Conservation (phyloP, 2,888 invertebrate genomes). For the Eupeodes latifasciatus region DNA sequence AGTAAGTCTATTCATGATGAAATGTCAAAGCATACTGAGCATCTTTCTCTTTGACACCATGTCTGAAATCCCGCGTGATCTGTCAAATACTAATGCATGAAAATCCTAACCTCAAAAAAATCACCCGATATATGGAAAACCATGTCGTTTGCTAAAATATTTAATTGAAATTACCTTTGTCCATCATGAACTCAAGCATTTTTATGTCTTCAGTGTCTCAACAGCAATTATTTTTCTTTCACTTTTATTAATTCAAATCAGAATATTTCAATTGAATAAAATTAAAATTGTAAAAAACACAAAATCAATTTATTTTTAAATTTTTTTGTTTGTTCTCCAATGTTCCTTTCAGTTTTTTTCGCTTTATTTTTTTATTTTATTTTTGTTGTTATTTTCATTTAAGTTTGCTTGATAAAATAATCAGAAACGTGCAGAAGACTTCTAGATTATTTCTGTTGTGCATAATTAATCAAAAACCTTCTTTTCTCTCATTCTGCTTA, state of each 20-base stretch:
- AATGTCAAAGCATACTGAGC: no score
- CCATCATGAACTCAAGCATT: no score
- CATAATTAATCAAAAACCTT: conserved; percentile 21
- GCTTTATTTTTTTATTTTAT: neutral
- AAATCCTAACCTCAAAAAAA: no score
- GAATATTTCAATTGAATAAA: neutral
- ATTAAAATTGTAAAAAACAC: neutral
- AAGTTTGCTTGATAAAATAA: conserved; percentile 3
- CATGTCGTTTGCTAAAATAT: neutral
- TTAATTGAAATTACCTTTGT: neutral
- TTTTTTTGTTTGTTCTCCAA: neutral
- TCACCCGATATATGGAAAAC: no score
- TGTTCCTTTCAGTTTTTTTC: neutral
- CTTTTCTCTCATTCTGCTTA: neutral
- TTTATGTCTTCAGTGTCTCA: no score
- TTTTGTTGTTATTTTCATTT: neutral
- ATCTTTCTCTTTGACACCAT: no score
- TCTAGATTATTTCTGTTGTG: conserved; percentile 9
- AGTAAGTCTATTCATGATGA: no score
- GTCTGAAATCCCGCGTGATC: no score
- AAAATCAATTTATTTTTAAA: neutral
- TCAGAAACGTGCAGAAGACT: conserved; percentile 12
- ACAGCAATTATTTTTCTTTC: neutral
- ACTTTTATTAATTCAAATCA: neutral
- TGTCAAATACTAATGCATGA: no score